Conservation (phyloP, 2,113 vertebrate species). For the Tauraco erythrolophus region DNA sequence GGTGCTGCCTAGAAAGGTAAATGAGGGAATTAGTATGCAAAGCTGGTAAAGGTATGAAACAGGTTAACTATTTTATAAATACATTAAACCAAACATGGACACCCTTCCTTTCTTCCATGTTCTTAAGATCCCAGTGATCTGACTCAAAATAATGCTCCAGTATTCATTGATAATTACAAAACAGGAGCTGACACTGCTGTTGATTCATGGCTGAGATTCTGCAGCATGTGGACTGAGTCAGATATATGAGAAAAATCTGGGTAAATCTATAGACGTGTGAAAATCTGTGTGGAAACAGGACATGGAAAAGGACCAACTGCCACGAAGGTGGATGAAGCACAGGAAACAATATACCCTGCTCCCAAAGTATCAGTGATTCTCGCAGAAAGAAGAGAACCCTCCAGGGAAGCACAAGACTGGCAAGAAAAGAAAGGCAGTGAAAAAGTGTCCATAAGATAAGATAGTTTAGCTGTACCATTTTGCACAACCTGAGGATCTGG, state of each 20-base stretch:
- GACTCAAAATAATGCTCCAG: not conserved
- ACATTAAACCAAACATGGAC: not conserved
- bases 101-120: not conserved
- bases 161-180: not conserved
- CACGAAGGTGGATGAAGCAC: not conserved
- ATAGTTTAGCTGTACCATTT: not conserved
- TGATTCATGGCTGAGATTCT: not conserved
- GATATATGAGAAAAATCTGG: not conserved
- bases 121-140: not conserved
- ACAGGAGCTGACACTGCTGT: not conserved
- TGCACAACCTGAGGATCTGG: not conserved
- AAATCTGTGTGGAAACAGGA: not conserved
- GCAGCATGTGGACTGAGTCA: not conserved
- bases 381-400: not conserved
- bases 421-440: not conserved
- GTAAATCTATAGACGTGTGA: not conserved
- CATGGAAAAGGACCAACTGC: not conserved
- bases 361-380: not conserved
- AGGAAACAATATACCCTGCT: not conserved
- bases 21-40: not conserved
- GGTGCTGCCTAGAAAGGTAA: not conserved
- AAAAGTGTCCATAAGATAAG: not conserved
- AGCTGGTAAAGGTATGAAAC: not conserved
- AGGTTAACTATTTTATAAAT: not conserved
- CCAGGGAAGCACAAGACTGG: not conserved